Evolutionary conservation across 2,797 vertebrate species (phyloP).

Genomic region (Pachyuromys duprasi): DNA sequence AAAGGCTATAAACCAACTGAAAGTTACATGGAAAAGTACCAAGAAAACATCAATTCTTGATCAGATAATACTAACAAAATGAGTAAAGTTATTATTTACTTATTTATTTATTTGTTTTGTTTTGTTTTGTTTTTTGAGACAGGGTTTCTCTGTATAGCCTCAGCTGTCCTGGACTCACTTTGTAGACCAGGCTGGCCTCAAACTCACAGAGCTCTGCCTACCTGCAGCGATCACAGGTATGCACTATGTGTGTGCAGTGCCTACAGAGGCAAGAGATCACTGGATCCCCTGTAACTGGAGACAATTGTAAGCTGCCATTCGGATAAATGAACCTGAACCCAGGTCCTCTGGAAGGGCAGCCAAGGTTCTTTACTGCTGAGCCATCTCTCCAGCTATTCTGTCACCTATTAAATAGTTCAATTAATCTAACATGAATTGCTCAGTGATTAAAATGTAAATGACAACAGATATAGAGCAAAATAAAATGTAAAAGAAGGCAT

Average conservation of each 20-base stretch:
- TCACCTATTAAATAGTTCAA: not conserved
- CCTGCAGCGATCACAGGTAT: not conserved
- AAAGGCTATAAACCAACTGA: not conserved
- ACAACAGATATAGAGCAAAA: not conserved
- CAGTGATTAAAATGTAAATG: not conserved
- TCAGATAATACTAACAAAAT: constrained; percentile 15
- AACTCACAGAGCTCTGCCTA: not conserved
- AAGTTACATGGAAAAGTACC: not conserved
- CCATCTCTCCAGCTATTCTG: not conserved
- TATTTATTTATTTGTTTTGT: not conserved
- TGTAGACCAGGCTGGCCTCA: not conserved
- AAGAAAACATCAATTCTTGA: not conserved
- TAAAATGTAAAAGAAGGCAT: constrained; percentile 17
- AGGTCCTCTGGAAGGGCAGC: not conserved
- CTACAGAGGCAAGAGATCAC: not conserved
- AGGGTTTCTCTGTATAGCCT: too few relatives aligned
- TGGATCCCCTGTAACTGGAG: not conserved
- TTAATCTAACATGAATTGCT: not conserved
- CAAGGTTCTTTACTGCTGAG: not conserved
- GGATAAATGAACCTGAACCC: not conserved
- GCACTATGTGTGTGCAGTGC: not conserved
- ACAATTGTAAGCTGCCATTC: not conserved
- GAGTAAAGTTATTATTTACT: not conserved
- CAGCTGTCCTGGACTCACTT: not conserved
- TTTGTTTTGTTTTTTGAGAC: too few relatives aligned